These are phyloP conservation scores for Tetragnatha versicolor DNA, from an alignment of 1,140 invertebrate species.

Conservation along the genomic window DNA sequence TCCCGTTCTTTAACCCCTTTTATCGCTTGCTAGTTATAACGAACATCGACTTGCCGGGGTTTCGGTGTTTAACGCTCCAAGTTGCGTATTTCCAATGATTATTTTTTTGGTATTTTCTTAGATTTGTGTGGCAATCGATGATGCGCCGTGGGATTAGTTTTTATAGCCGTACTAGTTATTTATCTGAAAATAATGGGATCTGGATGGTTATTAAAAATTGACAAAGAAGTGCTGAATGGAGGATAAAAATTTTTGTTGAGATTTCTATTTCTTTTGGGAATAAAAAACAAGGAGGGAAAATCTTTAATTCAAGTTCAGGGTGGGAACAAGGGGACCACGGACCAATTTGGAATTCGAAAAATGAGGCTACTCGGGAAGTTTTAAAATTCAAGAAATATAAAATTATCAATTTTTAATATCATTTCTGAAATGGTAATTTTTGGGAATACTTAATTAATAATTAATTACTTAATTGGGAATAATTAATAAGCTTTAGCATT, in stretches of 20 bases:
- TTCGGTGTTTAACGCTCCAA: background rate
- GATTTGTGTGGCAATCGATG: background rate
- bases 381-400: too few species aligned
- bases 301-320: background rate
- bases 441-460: too few species aligned
- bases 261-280: background rate
- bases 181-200: background rate
- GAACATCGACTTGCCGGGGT: background rate
- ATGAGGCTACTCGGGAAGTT: too few species aligned
- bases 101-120: background rate
- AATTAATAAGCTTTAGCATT: too few species aligned
- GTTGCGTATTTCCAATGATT: background rate
- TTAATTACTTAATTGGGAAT: too few species aligned
- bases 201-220: background rate
- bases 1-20: slow-evolving; percentile 36
- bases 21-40: background rate
- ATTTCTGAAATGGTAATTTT: too few species aligned
- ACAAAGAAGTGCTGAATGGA: background rate
- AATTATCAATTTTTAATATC: too few species aligned
- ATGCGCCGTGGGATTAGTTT: background rate
- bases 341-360: too few species aligned
- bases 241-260: background rate
- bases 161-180: background rate
- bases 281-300: background rate
- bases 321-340: too few species aligned